A percentile compares a stretch with the other conserved stretches of the same genome.
Conservation (phyloP, 2,113 vertebrate species). For the Motacilla alba region DNA sequence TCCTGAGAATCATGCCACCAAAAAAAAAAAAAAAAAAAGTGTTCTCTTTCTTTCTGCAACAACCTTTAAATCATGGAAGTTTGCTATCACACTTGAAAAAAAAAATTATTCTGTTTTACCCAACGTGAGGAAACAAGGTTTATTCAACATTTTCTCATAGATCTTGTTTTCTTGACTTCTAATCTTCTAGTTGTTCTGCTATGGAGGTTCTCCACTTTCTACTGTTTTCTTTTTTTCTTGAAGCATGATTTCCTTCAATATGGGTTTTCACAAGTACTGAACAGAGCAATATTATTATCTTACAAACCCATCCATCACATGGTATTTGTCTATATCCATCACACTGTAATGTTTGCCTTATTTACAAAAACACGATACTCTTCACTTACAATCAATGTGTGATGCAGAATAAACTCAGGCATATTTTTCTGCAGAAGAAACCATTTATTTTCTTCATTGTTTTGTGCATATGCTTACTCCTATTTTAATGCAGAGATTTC, state of each 20-base stretch:
- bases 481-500: background rate
- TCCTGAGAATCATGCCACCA: background rate
- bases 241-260: background rate
- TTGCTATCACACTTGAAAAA: background rate
- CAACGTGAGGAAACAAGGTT: background rate
- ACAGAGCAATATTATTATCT: background rate
- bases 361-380: background rate
- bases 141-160: background rate
- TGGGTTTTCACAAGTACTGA: background rate
- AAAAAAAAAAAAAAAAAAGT: background rate
- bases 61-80: background rate
- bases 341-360: background rate
- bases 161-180: background rate
- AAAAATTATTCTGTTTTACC: background rate
- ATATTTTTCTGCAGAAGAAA: background rate
- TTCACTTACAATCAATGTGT: background rate
- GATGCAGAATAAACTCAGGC: background rate
- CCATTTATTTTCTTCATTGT: background rate
- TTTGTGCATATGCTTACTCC: background rate
- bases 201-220: background rate
- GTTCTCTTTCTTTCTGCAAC: background rate
- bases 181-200: background rate
- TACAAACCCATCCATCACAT: background rate
- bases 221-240: background rate
- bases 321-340: background rate